Conservation (phyloP, 1,140 invertebrate genomes). For the Pseudomyrmex flavicornis region DNA sequence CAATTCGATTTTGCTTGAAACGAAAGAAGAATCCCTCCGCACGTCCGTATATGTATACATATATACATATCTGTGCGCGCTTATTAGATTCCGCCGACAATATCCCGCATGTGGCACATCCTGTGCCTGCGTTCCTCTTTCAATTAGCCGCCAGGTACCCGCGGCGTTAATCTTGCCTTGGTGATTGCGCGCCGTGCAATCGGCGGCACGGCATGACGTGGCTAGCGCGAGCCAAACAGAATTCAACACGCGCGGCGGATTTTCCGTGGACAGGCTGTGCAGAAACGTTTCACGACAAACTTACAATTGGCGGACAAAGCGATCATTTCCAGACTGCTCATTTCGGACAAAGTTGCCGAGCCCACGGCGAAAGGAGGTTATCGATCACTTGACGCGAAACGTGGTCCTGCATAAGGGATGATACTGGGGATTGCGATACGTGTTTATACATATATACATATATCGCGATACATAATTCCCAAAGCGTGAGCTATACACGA, state of each 20-base stretch:
- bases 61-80: conserved; percentile 2
- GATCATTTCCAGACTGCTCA: background rate
- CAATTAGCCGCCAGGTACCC: conserved; percentile 66
- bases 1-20: conserved; percentile 76
- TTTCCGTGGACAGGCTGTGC: background rate
- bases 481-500: too few relatives aligned
- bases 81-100: conserved; percentile 68
- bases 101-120: conserved; percentile 36
- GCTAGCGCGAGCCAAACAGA: background rate
- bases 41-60: conserved; percentile 7
- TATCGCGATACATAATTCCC: background rate
- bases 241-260: background rate
- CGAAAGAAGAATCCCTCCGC: conserved; percentile 68
- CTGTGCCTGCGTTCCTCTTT: conserved; percentile 57
- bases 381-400: background rate
- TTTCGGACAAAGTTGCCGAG: background rate
- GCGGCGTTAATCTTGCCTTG: conserved; percentile 63
- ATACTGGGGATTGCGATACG: background rate
- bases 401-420: background rate
- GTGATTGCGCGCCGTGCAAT: conserved; percentile 54
- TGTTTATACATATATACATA: background rate
- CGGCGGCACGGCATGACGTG: background rate
- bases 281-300: background rate
- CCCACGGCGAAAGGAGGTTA: conserved; percentile 5
- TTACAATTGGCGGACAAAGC: background rate